Conservation (phyloP, 2,797 vertebrate species). For the Neostethus bicornis region DNA sequence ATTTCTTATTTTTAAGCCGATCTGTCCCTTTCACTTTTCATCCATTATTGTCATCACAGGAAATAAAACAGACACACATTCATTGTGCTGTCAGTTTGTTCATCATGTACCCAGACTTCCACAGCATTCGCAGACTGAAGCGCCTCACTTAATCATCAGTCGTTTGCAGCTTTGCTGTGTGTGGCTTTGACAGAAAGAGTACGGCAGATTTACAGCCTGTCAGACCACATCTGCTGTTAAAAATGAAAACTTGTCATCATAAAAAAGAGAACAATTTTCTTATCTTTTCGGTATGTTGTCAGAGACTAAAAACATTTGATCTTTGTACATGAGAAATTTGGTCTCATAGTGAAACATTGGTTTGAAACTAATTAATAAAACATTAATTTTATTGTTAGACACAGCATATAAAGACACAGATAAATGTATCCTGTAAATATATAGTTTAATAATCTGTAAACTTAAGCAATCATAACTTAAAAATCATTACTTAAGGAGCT, state of each 20-base stretch:
- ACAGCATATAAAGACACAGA: no score
- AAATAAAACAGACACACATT: conserved; percentile 50
- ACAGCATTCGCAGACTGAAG: conserved; percentile 42
- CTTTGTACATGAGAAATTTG: not conserved
- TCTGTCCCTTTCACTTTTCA: conserved; percentile 54
- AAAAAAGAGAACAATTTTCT: conserved; percentile 44
- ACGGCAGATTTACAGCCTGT: conserved; percentile 34
- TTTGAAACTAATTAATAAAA: no score
- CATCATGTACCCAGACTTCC: conserved; percentile 25
- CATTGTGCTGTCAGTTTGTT: conserved; percentile 37
- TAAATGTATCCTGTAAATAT: no score
- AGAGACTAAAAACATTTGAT: conserved; percentile 8
- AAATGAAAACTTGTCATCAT: conserved; percentile 41
- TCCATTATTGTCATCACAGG: conserved; percentile 71
- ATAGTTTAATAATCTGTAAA: no score
- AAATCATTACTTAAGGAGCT: no score
- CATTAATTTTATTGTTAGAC: no score
- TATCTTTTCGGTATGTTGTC: conserved; percentile 26
- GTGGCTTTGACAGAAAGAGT: conserved; percentile 31
- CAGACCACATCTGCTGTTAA: conserved; percentile 41
- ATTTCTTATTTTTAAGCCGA: conserved; percentile 43
- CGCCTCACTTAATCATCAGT: conserved; percentile 40
- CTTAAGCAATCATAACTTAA: no score
- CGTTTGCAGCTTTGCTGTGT: conserved; percentile 37
- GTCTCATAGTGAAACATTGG: no score